phyloP scores from a whole-genome alignment of 2,113 vertebrate species.

The Myrmecophaga tridactyla region DNA sequence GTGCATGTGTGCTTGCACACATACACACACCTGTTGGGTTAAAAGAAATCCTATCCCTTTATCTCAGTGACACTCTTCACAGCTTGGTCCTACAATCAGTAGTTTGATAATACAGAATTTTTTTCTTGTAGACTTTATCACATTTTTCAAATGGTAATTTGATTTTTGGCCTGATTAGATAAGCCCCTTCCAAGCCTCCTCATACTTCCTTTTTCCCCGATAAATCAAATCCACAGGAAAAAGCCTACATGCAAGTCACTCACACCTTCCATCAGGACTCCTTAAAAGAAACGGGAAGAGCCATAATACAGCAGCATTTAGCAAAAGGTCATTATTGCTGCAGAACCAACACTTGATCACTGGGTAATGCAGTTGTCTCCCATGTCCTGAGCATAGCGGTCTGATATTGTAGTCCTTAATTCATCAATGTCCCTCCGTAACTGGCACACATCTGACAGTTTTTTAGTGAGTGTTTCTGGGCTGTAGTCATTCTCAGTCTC shows the following conservation, averaged over 20 bases:
- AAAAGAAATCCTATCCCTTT: conserved; percentile 68
- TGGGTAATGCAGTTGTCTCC: conserved; percentile 92
- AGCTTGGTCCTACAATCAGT: conserved; percentile 89
- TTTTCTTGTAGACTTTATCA: conserved; percentile 69
- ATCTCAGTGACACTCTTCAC: conserved; percentile 83
- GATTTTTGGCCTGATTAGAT: conserved; percentile 57
- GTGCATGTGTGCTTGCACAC: neutral
- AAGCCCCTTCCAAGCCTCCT: neutral
- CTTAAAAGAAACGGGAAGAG: conserved; percentile 73
- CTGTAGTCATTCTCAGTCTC: conserved; percentile 86
- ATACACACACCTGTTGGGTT: neutral
- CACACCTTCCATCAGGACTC: conserved; percentile 78
- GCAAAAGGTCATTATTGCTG: conserved; percentile 61
- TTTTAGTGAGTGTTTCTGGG: conserved; percentile 87
- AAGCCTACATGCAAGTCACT: neutral
- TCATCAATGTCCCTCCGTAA: conserved; percentile 94
- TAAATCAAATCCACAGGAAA: neutral
- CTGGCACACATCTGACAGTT: conserved; percentile 89
- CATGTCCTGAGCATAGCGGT: conserved; percentile 93
- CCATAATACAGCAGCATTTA: conserved; percentile 79
- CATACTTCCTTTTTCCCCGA: neutral
- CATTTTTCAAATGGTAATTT: conserved; percentile 54
- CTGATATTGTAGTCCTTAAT: conserved; percentile 91
- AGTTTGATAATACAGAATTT: conserved; percentile 80
- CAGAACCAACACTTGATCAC: conserved; percentile 77